Evolutionary conservation across 1,140 invertebrate species (phyloP), one percentile per base, ranked within the genome.

Genomic region (Sminthurinus signatus): DNA sequence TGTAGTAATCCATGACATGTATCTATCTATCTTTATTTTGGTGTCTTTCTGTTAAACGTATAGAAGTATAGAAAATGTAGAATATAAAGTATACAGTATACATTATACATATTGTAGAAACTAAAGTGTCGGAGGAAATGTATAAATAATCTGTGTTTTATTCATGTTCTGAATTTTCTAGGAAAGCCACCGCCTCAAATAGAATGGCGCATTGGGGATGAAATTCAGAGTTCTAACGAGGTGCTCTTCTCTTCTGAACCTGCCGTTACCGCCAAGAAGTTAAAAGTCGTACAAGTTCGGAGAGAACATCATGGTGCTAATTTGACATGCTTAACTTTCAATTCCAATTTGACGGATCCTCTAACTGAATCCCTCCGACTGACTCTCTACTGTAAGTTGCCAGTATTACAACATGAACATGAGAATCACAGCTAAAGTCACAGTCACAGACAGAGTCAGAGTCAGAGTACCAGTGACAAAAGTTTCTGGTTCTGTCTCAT

Each of bases 101-200:
- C n/a, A n/a, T n/a, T n/a, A n/a, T n/a, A n/a, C n/a, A n/a, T n/a
- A n/a, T n/a, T n/a, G n/a, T n/a, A n/a, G n/a, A n/a, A n/a, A n/a
- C n/a, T n/a, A n/a, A n/a, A n/a, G n/a, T n/a, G n/a, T n/a, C n/a
- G n/a, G n/a, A n/a, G n/a, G n/a, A n/a, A n/a, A n/a, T n/a, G n/a
- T n/a, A n/a, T n/a, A n/a, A n/a, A n/a, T n/a, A n/a, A n/a, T n/a
- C n/a, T n/a, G n/a, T n/a, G n/a, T n/a, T n/a, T n/a, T n/a, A n/a
- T n/a, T n/a, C 21, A 14, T 48, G 46, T 23, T 12, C 8, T 48
- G 10, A 89, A 89, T 92, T 31, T 60, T 65, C 14, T 59, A 72
- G 70, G 70, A 17, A 72, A 69, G 29, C 70, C 70, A 8, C 4
- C 58, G 8, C 70, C 70, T 28, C 60, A 59, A 31, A 67, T 72